Base-by-base conservation (phyloP, 2,797 vertebrate species). In the Hydrophis major region DNA sequence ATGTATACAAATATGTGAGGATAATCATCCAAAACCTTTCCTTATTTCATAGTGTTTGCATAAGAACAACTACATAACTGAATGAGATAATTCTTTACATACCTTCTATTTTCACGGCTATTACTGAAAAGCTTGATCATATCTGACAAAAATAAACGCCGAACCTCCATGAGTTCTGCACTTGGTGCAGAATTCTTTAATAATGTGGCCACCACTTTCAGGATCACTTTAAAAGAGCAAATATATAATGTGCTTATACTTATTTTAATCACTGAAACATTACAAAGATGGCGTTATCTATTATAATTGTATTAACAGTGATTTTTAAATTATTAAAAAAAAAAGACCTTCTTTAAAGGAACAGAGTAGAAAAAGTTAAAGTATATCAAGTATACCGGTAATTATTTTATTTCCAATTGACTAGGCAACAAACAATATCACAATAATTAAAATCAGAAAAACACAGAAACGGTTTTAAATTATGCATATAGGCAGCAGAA, bases 41-140 rank as follows among this genome's bases (percentile, higher is more conserved):
- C 27, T 78, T 69, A 55, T 69, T 91, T 91, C 56, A 42, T 86
- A 50, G 60, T 12, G 59, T 28, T 28, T n/a, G 18, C 27, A 53
- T 59, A n/a, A 57, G 32, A 61, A 92, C 4, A 28, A 5, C 20
- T 89, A 6, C 5, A 42, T 37, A 57, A 7, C 18, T 59, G 53
- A 59, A 53, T 20, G 69, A 60, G 50, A 61, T 6, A 20, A 1
- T 89, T 92, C 37, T 93, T 6, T 86, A 94, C 97, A 96, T 97
- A 99, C 99, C 99, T 98, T 95, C 99, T 98, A 96, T 99, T 99
- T 97, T 99, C 99, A 61, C 99, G 98, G 96, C 99, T 99, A 96
- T 99, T 99, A 95, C 99, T 99, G 97, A 99, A 99, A 96, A 99
- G 99, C 95, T 99, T 99, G 96, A 99, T 99, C 99, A 99, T 99